Percentiles rank a stretch among this genome's conserved stretches.
phyloP scores from a whole-genome alignment of 2,888 invertebrate genomes.

The Cotesia congregata region DNA sequence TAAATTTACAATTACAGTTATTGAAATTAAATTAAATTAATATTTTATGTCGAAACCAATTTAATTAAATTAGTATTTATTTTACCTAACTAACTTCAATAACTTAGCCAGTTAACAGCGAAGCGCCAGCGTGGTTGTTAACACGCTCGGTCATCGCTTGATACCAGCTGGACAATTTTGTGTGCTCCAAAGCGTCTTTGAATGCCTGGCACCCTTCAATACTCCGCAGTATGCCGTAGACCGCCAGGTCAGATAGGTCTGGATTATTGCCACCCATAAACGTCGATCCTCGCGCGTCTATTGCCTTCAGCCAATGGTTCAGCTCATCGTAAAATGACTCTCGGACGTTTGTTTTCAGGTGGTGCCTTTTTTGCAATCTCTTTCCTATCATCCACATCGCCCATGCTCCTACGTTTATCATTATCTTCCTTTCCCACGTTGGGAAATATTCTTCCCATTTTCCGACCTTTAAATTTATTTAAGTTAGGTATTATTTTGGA shows the following conservation, averaged over 20 bases:
- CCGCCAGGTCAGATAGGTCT: slow-evolving; percentile 92
- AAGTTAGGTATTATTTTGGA: slow-evolving; percentile 17
- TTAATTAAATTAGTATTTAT: slow-evolving; percentile 37
- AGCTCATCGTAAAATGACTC: slow-evolving; percentile 91
- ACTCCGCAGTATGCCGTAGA: slow-evolving; percentile 91
- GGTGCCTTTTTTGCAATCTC: slow-evolving; percentile 86
- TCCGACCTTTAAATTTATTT: slow-evolving; percentile 75
- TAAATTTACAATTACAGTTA: neutral
- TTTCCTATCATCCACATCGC: slow-evolving; percentile 96
- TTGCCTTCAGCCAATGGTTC: slow-evolving; percentile 81
- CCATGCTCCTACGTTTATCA: slow-evolving; percentile 92
- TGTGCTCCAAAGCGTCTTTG: slow-evolving; percentile 81
- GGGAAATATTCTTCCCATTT: slow-evolving; percentile 94
- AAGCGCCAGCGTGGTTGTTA: slow-evolving; percentile 74
- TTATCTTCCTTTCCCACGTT: slow-evolving; percentile 84
- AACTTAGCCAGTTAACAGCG: slow-evolving; percentile 42
- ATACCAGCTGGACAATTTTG: slow-evolving; percentile 86
- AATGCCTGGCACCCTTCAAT: slow-evolving; percentile 95
- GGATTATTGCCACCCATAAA: slow-evolving; percentile 92
- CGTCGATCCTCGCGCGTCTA: slow-evolving; percentile 78
- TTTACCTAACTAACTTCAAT: slow-evolving; percentile 25
- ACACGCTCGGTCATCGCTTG: slow-evolving; percentile 79
- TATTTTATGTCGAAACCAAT: slow-evolving; percentile 24
- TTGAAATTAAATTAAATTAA: slow-evolving; percentile 2
- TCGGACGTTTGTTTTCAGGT: slow-evolving; percentile 89